phyloP scores from a whole-genome alignment of 37 sponge, comb jelly and placozoan genomes.

The Agelas oroides region DNA sequence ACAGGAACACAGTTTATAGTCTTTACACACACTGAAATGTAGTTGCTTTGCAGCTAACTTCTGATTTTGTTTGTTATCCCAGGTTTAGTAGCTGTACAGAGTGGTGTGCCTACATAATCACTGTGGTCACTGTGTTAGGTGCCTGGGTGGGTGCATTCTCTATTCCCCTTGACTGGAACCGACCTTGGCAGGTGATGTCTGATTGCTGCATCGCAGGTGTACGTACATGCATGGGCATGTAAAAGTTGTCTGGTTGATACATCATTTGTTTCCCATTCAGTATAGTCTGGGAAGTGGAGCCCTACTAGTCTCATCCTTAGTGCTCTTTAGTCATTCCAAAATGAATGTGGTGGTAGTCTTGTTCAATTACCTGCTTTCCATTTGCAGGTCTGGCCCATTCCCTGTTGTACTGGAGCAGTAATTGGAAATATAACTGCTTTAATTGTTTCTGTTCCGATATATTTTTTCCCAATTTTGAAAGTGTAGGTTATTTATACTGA shows the following conservation, averaged over 20 bases:
- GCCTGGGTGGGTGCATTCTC: constrained; percentile 83
- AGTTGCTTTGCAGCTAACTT: no score
- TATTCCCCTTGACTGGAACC: constrained; percentile 82
- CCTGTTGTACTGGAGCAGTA: constrained; percentile 72
- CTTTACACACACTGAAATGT: no score
- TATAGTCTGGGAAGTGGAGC: no score
- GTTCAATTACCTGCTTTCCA: neutral
- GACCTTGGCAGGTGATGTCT: constrained; percentile 86
- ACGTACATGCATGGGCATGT: no score
- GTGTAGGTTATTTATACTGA: no score
- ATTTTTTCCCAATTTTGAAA: no score
- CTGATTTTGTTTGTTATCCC: no score
- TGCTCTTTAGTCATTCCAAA: neutral
- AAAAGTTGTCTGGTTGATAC: no score
- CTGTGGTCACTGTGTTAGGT: constrained; percentile 47
- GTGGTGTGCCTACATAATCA: neutral
- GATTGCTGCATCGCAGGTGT: no score
- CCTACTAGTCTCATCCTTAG: no score
- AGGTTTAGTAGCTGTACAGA: neutral
- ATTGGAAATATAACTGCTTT: constrained; percentile 25
- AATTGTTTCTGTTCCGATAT: neutral
- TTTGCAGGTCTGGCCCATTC: constrained; percentile 84
- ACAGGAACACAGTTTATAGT: no score
- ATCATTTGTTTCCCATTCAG: no score
- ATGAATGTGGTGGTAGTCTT: neutral